Percentiles rank a stretch among this genome's conserved stretches.
Conservation (phyloP, 2,797 vertebrate genomes). For the Antrozous pallidus region DNA sequence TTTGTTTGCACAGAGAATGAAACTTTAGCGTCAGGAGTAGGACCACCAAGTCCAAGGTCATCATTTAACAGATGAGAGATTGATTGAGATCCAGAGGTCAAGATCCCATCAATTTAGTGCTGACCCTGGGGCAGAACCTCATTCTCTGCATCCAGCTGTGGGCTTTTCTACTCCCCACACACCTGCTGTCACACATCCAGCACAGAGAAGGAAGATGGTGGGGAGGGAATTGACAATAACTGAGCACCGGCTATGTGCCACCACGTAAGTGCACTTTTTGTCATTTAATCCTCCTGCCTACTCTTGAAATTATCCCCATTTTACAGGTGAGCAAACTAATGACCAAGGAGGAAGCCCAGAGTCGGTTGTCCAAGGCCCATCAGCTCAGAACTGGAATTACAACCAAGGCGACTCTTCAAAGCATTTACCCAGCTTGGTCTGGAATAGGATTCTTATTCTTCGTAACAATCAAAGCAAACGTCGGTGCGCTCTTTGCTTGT, state of each 20-base stretch:
- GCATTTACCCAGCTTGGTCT: background rate
- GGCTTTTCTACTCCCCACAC: background rate
- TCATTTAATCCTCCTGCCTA: background rate
- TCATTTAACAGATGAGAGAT: background rate
- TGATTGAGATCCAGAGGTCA: background rate
- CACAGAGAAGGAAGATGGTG: accelerated
- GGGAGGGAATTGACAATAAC: background rate
- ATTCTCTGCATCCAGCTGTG: background rate
- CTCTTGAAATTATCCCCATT: background rate
- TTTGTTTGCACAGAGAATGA: background rate
- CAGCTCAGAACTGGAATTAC: background rate
- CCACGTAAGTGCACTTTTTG: background rate
- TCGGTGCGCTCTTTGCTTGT: background rate
- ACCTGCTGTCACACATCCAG: background rate
- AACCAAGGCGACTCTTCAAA: background rate
- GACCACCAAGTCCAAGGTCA: background rate
- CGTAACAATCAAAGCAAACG: background rate
- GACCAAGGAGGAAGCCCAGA: background rate
- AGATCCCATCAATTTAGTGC: background rate
- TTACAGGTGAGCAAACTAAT: background rate
- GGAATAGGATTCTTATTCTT: background rate
- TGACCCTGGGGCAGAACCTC: background rate
- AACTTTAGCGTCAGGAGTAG: background rate
- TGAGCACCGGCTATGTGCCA: background rate
- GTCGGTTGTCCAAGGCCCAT: background rate